A percentile compares a stretch with the other conserved stretches of the same genome.
These are phyloP conservation scores for Thryonomys swinderianus DNA, from an alignment of 2,113 vertebrate genomes.

Conservation along the genomic window DNA sequence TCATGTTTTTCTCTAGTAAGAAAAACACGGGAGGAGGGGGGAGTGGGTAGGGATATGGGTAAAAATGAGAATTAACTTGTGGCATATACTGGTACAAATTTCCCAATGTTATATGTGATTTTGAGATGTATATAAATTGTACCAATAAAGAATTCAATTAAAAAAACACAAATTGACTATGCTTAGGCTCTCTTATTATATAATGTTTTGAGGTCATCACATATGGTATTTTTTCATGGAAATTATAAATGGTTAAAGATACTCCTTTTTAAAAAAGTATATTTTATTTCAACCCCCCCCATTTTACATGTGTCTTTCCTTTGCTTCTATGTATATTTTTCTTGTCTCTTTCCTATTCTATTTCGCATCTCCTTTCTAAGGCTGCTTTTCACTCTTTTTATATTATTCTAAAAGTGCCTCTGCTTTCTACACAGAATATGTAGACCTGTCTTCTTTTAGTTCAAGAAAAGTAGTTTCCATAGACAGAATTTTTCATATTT, in stretches of 20 bases:
- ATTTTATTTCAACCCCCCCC: not conserved
- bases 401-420: not conserved
- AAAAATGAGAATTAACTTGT: too few relatives aligned
- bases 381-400: constrained; percentile 4
- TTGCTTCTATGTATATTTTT: not conserved
- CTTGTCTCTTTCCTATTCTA: not conserved
- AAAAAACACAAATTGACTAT: constrained; percentile 13
- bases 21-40: too few relatives aligned
- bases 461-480: constrained; percentile 24
- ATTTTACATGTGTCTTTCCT: not conserved
- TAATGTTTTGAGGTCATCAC: constrained; percentile 2
- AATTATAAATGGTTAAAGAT: not conserved
- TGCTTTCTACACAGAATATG: not conserved
- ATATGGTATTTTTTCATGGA: not conserved
- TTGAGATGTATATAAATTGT: too few relatives aligned
- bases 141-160: too few relatives aligned
- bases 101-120: too few relatives aligned
- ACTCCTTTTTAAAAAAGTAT: not conserved
- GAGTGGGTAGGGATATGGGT: too few relatives aligned
- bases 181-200: constrained; percentile 21
- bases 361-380: not conserved
- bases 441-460: not conserved
- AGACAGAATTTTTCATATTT: constrained; percentile 19
- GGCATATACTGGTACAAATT: too few relatives aligned
- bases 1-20: constrained; percentile 40